A percentile compares a stretch with the other conserved stretches of the same genome.
phyloP scores from a whole-genome alignment of 2,888 invertebrate genomes.

The Troides oblongomaculatus region DNA sequence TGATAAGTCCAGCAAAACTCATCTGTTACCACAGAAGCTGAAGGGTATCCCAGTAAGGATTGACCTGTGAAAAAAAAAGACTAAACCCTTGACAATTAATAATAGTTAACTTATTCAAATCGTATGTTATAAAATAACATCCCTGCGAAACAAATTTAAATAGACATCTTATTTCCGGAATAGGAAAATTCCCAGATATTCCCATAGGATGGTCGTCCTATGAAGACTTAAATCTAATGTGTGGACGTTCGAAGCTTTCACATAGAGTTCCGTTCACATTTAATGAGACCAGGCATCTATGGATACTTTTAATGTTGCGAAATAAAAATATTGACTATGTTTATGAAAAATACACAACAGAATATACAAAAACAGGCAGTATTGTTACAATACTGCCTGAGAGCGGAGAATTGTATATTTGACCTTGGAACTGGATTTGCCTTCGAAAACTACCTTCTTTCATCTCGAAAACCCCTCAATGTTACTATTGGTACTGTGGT shows the following conservation, averaged over 20 bases:
- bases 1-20: no score
- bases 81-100: no score
- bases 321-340: background rate
- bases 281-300: slow-evolving; percentile 16
- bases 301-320: background rate
- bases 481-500: no score
- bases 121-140: background rate
- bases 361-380: background rate
- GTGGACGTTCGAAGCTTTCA: slow-evolving; percentile 16
- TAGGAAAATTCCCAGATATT: background rate
- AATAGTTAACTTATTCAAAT: background rate
- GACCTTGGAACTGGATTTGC: no score
- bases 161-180: background rate
- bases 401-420: background rate
- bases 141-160: background rate
- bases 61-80: no score
- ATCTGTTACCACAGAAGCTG: no score
- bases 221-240: slow-evolving; percentile 16
- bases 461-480: no score
- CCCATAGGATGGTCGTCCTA: slow-evolving; percentile 2
- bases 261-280: slow-evolving; percentile 21
- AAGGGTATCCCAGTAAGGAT: no score
- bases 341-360: background rate
- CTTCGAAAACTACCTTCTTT: no score
- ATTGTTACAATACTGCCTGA: no score